A percentile compares a stretch with the other conserved stretches of the same genome.
These are phyloP conservation scores for Drosophila ochracea DNA, from an alignment of 2,888 invertebrate genomes.

Conservation along the genomic window DNA sequence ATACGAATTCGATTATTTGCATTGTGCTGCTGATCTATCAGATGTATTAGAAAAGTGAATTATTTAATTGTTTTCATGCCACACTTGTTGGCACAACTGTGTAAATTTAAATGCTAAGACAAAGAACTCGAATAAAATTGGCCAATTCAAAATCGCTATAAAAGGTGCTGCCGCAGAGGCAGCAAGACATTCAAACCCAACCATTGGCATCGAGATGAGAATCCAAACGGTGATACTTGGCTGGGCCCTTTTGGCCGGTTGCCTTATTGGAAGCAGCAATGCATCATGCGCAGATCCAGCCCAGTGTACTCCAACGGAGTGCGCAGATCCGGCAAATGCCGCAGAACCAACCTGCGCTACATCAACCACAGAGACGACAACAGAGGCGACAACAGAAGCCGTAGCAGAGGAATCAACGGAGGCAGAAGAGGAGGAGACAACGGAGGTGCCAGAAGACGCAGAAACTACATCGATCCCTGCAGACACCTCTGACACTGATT, in stretches of 20 bases:
- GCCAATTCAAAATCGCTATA: constrained; percentile 10
- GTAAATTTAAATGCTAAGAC: not conserved
- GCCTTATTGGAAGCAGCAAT: constrained; percentile 5
- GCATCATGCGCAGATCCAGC: not conserved
- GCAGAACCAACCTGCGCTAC: not conserved
- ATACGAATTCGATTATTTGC: not conserved
- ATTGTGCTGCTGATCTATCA: not conserved
- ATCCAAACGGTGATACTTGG: constrained; percentile 18
- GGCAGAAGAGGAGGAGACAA: not conserved
- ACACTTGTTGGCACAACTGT: constrained; percentile 10
- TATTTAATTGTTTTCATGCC: not conserved
- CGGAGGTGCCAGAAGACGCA: not conserved
- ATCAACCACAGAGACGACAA: not conserved
- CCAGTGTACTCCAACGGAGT: constrained; percentile 2
- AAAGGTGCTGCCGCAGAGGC: not conserved
- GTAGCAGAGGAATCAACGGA: not conserved
- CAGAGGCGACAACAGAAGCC: not conserved
- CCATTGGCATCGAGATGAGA: constrained; percentile 12
- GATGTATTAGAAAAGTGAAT: not conserved
- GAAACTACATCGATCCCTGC: not conserved
- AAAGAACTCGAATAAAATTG: not conserved
- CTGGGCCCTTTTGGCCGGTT: constrained; percentile 19
- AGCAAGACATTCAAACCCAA: constrained; percentile 5
- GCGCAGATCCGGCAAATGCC: not conserved
- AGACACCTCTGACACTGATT: too few species aligned